phyloP scores from a whole-genome alignment of 2,113 vertebrate genomes.

The Dolichallabes microphthalmus region DNA sequence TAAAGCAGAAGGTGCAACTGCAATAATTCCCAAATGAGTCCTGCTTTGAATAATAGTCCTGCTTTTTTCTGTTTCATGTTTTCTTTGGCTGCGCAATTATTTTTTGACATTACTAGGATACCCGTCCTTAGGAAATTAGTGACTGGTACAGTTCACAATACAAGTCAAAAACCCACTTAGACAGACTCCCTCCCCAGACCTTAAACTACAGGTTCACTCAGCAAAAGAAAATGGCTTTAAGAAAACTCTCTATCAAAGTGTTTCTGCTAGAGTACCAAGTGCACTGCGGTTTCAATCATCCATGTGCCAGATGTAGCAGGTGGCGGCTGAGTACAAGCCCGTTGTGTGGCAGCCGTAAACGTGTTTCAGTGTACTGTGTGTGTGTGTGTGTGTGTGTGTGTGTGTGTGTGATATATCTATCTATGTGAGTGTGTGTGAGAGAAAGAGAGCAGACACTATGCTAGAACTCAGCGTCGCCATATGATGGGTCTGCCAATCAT shows the following conservation, averaged over 20 bases:
- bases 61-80: not conserved
- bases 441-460: not conserved
- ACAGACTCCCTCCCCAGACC: not conserved
- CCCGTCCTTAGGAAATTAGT: not conserved
- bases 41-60: not conserved
- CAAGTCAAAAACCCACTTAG: not conserved
- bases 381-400: conserved; percentile 14
- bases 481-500: conserved; percentile 25
- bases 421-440: not conserved
- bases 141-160: not conserved
- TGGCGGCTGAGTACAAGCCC: conserved; percentile 1
- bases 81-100: not conserved
- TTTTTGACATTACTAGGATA: not conserved
- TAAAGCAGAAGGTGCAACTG: not conserved
- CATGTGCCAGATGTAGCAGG: conserved; percentile 11
- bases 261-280: not conserved
- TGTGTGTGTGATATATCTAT: not conserved
- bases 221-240: not conserved
- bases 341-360: conserved; percentile 17
- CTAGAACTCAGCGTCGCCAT: conserved; percentile 17
- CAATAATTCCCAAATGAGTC: not conserved
- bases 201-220: not conserved
- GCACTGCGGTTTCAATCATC: not conserved
- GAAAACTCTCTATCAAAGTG: not conserved
- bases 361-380: not conserved